Base-by-base conservation (phyloP, 1,140 invertebrate genomes). In the Pachypsylla venusta region DNA sequence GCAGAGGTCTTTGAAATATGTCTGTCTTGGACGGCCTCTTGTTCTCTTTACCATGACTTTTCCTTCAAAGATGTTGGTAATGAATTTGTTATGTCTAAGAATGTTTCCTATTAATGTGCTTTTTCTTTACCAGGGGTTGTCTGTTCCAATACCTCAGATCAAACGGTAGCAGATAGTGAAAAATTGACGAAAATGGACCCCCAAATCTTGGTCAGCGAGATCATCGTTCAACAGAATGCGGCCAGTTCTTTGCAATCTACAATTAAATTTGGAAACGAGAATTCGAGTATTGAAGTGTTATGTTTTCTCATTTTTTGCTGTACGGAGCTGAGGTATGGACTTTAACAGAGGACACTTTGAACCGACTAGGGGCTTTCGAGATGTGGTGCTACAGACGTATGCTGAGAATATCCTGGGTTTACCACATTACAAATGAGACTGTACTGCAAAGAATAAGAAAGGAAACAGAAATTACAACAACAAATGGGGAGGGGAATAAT, bases 241-340 rank as follows among this genome's bases (percentile, higher is more conserved):
- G 39, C 25, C 30, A n/a, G 30, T 58, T 20, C 42, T 61, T 19
- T 48, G 40, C 20, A 55, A 54, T 27, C 3, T 55, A 20, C 27
- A 55, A 16, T 19, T 60, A 19, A 55, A 28, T 26, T 26, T 60
- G 22, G 53, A 1, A 25, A 48, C 60, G 39, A 60, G 56, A 57
- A 53, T 60, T 4, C 56, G 57, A 58, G 26, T 61, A 25, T 53
- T 61, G 26, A 40, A 40, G 35, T 61, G 56, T 61, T 58, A 61
- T 53, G 39, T 61, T 22, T 61, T 57, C 3, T 61, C 56, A 48
- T 30, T 61, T n/a, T 19, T 57, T 60, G 22, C 25, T 60, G 25
- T 60, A 61, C 30, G 60, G 60, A 42, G 55, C 57, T 4, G 60
- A 61, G 25, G 35, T 55, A 13, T 58, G 60, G 56, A 58, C 53